Evolutionary conservation across 1,140 invertebrate genomes (phyloP).

Genomic region (Sipha flava): DNA sequence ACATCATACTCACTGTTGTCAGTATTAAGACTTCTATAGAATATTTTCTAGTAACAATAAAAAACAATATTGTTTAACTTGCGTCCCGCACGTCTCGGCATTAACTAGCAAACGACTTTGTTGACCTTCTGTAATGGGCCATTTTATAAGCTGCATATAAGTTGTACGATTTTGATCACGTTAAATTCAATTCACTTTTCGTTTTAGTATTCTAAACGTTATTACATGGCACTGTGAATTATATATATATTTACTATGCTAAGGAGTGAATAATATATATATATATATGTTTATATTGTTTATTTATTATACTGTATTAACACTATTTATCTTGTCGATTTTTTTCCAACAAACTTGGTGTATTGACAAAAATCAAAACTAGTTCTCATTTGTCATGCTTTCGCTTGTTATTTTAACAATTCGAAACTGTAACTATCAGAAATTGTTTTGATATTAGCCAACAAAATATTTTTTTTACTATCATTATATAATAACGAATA

Average conservation of each 20-base stretch:
- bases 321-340: neutral
- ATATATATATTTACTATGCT: no score
- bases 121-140: neutral
- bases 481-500: neutral
- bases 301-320: neutral
- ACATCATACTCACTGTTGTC: neutral
- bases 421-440: neutral
- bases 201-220: neutral
- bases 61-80: neutral
- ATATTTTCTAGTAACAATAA: neutral
- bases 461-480: neutral
- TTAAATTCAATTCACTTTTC: neutral
- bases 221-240: neutral
- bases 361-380: neutral
- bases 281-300: neutral
- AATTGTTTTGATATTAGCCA: neutral
- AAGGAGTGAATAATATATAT: neutral
- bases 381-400: slow-evolving; percentile 23
- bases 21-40: neutral
- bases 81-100: neutral
- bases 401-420: neutral
- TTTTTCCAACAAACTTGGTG: neutral
- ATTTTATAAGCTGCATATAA: neutral
- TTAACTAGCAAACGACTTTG: neutral
- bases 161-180: neutral